phyloP scores from a whole-genome alignment of 2,888 invertebrate genomes.

The Thelaira solivaga region DNA sequence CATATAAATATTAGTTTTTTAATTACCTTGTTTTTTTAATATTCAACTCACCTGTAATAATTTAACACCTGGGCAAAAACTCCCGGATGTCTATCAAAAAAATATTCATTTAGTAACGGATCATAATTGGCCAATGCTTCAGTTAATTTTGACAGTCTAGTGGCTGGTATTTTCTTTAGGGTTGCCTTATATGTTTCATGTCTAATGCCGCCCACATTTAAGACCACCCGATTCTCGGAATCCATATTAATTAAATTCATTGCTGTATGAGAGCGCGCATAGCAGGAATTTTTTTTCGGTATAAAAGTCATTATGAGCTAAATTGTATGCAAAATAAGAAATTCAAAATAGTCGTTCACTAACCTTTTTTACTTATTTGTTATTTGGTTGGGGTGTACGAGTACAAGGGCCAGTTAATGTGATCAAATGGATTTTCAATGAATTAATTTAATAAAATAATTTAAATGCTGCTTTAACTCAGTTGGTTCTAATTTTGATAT shows the following conservation, averaged over 20 bases:
- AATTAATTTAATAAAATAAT: slow-evolving; percentile 27
- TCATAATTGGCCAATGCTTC: slow-evolving; percentile 99
- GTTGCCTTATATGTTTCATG: slow-evolving; percentile 98
- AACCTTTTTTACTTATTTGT: slow-evolving; percentile 37
- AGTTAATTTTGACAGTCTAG: slow-evolving; percentile 93
- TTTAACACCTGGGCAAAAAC: slow-evolving; percentile 97
- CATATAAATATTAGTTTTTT: not conserved
- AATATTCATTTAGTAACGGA: slow-evolving; percentile 99
- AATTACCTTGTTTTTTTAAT: not conserved
- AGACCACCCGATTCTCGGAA: slow-evolving; percentile 98
- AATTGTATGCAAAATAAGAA: not conserved
- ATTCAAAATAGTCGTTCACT: slow-evolving; percentile 31
- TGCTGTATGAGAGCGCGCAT: slow-evolving; percentile 75
- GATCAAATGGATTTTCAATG: slow-evolving; percentile 14
- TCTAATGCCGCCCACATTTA: slow-evolving; percentile 98
- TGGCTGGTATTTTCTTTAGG: slow-evolving; percentile 97
- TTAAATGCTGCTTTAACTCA: slow-evolving; percentile 16
- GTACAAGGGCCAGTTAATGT: not conserved
- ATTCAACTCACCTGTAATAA: slow-evolving; percentile 90
- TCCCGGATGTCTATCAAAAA: slow-evolving; percentile 98
- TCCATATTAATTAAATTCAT: slow-evolving; percentile 97
- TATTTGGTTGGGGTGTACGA: not conserved
- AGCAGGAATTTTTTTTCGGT: slow-evolving; percentile 69
- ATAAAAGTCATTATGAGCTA: slow-evolving; percentile 69
- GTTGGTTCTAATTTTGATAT: slow-evolving; percentile 1